Evolutionary conservation across 2,113 vertebrate genomes (phyloP).

Genomic region (Psophia crepitans): DNA sequence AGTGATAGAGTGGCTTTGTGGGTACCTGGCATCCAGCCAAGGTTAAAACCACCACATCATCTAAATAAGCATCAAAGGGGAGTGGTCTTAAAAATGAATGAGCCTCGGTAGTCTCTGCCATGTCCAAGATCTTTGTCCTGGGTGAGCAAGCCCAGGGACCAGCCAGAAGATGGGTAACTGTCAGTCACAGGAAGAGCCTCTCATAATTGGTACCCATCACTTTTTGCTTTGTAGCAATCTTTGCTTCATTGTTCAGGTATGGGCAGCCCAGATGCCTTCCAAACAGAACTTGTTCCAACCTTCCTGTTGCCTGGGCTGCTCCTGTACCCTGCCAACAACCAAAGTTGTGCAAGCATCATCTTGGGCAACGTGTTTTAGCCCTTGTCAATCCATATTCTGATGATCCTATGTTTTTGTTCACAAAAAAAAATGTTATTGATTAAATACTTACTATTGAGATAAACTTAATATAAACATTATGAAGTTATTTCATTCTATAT

Average conservation of each 20-base stretch:
- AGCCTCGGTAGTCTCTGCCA: neutral
- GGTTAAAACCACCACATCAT: too few species aligned
- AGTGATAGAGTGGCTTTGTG: too few species aligned
- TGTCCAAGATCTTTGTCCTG: neutral
- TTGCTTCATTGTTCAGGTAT: neutral
- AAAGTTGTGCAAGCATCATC: neutral
- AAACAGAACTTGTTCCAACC: neutral
- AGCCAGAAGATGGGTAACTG: neutral
- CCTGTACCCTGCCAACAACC: neutral
- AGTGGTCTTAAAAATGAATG: neutral
- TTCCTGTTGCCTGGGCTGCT: neutral
- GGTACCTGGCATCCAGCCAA: too few species aligned
- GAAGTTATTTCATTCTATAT: neutral
- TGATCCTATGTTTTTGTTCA: neutral
- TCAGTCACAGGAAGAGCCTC: too few species aligned
- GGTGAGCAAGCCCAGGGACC: too few species aligned
- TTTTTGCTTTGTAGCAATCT: neutral
- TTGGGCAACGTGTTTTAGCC: neutral
- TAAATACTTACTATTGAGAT: neutral
- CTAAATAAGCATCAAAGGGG: neutral
- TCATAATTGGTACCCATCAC: neutral
- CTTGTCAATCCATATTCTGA: neutral
- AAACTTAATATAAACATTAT: neutral
- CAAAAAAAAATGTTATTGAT: neutral
- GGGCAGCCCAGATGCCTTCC: neutral